A percentile compares a stretch with the other conserved stretches of the same genome.
Evolutionary conservation across 2,797 vertebrate genomes (phyloP).

Genomic region (Scarus forsteni): DNA sequence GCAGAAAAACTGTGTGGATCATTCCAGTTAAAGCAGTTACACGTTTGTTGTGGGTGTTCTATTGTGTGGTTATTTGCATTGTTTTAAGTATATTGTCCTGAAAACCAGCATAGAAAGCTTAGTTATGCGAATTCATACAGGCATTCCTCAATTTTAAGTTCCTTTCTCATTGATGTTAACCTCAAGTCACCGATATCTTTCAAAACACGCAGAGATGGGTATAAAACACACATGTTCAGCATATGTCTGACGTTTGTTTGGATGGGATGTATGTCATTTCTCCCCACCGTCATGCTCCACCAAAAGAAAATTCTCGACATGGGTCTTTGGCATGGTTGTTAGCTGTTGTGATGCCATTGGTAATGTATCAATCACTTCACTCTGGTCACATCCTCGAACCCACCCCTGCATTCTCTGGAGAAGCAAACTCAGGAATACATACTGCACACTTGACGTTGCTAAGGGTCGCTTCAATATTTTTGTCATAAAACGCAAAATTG

Average conservation of each 20-base stretch:
- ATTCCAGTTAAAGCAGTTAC: slow-evolving; percentile 77
- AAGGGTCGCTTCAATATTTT: slow-evolving; percentile 69
- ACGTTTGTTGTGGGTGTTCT: slow-evolving; percentile 73
- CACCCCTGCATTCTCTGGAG: slow-evolving; percentile 71
- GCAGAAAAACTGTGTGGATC: slow-evolving; percentile 73
- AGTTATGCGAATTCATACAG: slow-evolving; percentile 64
- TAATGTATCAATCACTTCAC: slow-evolving; percentile 56
- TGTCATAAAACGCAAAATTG: slow-evolving; percentile 48
- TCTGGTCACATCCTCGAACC: slow-evolving; percentile 56
- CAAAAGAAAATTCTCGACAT: slow-evolving; percentile 31
- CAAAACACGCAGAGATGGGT: slow-evolving; percentile 33
- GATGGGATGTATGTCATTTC: slow-evolving; percentile 19
- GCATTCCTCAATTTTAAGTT: slow-evolving; percentile 64
- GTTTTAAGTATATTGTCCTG: slow-evolving; percentile 73
- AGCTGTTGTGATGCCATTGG: slow-evolving; percentile 63
- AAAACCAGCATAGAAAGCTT: slow-evolving; percentile 77
- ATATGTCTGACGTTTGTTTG: slow-evolving; percentile 20
- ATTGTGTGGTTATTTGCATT: slow-evolving; percentile 74
- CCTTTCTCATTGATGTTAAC: slow-evolving; percentile 59
- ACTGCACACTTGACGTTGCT: slow-evolving; percentile 72
- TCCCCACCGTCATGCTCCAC: slow-evolving; percentile 10
- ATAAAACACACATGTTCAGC: slow-evolving; percentile 13
- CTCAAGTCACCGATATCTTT: slow-evolving; percentile 50
- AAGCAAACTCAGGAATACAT: slow-evolving; percentile 85
- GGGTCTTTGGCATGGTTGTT: slow-evolving; percentile 68